Conservation (phyloP, 2,113 vertebrate species). For the Cephalopholis sonnerati region DNA sequence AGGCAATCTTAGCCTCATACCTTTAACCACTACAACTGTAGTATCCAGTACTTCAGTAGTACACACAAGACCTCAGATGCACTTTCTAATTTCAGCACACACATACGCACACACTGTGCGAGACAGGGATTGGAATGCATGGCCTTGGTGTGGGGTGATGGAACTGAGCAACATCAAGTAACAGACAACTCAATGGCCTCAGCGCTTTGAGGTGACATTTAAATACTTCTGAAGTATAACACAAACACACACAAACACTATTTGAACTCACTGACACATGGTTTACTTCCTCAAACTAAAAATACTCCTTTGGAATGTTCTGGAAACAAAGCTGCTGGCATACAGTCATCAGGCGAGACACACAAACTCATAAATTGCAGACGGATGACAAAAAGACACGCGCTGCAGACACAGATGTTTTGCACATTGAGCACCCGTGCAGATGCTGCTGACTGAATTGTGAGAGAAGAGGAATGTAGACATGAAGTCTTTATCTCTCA, state of each 20-base stretch:
- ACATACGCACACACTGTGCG: not conserved
- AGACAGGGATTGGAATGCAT: conserved; percentile 1
- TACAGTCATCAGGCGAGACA: not conserved
- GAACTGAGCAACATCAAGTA: conserved; percentile 12
- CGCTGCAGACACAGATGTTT: not conserved
- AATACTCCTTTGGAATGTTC: conserved; percentile 72
- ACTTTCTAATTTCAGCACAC: conserved; percentile 6
- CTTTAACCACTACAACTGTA: not conserved
- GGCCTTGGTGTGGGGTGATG: not conserved
- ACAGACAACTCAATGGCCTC: conserved; percentile 11
- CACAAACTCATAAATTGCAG: conserved; percentile 22
- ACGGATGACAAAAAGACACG: conserved; percentile 17
- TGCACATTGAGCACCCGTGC: not conserved
- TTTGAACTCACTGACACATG: conserved; percentile 56
- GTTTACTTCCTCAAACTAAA: conserved; percentile 57
- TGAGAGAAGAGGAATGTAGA: not conserved
- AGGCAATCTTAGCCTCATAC: not conserved
- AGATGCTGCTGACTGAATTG: conserved; percentile 1
- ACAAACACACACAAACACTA: conserved; percentile 10
- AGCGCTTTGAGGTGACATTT: not conserved
- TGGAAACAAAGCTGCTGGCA: conserved; percentile 6
- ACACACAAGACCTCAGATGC: not conserved
- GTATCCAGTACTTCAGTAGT: not conserved
- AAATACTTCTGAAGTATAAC: not conserved
- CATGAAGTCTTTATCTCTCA: not conserved